Conservation (phyloP, 2,888 invertebrate species). For the Sesia apiformis region DNA sequence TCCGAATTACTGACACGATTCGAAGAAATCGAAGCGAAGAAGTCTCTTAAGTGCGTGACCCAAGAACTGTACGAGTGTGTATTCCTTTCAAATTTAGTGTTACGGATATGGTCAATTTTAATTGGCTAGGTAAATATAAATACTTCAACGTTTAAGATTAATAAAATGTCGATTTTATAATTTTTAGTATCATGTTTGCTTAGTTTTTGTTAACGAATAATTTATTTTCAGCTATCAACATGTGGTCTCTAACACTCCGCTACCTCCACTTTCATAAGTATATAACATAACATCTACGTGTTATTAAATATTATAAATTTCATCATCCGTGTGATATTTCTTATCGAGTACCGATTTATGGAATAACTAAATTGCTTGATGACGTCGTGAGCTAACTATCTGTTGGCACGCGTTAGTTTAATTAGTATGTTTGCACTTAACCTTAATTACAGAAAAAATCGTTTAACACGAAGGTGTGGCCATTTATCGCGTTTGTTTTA, state of each 20-base stretch:
- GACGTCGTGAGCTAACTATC: background rate
- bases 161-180: too few relatives aligned
- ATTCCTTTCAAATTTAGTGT: constrained; percentile 19
- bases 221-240: too few relatives aligned
- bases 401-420: constrained; percentile 12
- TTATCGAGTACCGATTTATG: too few relatives aligned
- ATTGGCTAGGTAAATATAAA: constrained; percentile 31
- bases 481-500: background rate
- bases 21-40: constrained; percentile 14
- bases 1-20: constrained; percentile 43
- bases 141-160: too few relatives aligned
- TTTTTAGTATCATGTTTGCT: too few relatives aligned
- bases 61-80: constrained; percentile 29
- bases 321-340: too few relatives aligned
- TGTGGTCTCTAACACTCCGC: too few relatives aligned
- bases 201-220: too few relatives aligned
- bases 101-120: constrained; percentile 39
- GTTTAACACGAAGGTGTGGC: constrained; percentile 14
- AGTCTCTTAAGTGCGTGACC: constrained; percentile 32
- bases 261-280: too few relatives aligned
- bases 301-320: too few relatives aligned
- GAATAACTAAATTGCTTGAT: background rate
- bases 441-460: constrained; percentile 16
- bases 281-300: too few relatives aligned
- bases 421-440: constrained; percentile 12